These are phyloP conservation scores for Orestias chungarensis DNA, from an alignment of 2,797 vertebrate genomes.

Conservation along the genomic window DNA sequence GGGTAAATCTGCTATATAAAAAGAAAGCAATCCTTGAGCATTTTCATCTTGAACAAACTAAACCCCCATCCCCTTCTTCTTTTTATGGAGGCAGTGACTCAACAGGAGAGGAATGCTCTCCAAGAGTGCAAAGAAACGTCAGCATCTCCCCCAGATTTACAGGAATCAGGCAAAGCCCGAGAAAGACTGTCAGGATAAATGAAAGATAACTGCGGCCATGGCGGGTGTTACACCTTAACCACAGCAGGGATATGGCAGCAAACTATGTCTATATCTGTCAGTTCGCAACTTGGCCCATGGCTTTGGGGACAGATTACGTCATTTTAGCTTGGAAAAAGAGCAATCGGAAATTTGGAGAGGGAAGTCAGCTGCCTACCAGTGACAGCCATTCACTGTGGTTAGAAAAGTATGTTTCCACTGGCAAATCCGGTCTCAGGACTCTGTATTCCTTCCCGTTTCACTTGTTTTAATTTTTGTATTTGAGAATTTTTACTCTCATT, in stretches of 20 bases:
- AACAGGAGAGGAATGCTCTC: constrained; percentile 61
- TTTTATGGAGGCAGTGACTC: constrained; percentile 53
- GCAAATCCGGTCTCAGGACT: constrained; percentile 72
- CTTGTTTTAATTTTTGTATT: constrained; percentile 6
- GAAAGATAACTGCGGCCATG: constrained; percentile 41
- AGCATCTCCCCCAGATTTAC: constrained; percentile 55
- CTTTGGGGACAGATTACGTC: constrained; percentile 80
- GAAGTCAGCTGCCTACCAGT: constrained; percentile 69
- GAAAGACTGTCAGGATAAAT: constrained; percentile 52
- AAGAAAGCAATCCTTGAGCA: constrained; percentile 20
- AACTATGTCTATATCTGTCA: constrained; percentile 50
- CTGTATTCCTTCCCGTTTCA: constrained; percentile 56
- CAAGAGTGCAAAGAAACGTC: constrained; percentile 50
- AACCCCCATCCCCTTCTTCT: constrained; percentile 15
- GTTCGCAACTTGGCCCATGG: constrained; percentile 32
- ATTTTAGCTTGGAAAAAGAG: constrained; percentile 79
- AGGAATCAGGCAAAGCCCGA: constrained; percentile 49
- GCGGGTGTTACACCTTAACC: constrained; percentile 38
- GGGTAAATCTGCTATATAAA: constrained; percentile 20
- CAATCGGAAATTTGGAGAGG: constrained; percentile 70
- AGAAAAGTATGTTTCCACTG: constrained; percentile 77
- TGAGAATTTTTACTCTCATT: constrained; percentile 1
- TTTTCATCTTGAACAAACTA: constrained; percentile 33
- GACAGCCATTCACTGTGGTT: constrained; percentile 78
- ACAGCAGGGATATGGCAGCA: constrained; percentile 11